Base-by-base conservation (phyloP, 1,140 invertebrate genomes). In the Microplitis mediator region DNA sequence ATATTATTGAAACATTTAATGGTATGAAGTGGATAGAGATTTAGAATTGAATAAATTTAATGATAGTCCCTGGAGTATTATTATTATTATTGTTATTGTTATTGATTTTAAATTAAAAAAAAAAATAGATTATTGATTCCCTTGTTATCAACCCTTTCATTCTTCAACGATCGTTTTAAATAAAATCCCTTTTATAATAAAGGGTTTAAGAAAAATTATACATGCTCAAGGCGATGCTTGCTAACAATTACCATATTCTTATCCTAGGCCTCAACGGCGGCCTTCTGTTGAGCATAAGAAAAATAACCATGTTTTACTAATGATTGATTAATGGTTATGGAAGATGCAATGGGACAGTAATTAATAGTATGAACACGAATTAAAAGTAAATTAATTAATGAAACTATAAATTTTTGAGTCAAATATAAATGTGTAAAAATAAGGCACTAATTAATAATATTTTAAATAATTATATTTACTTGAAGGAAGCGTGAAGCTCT, bases 221-320 rank as follows among this genome's bases (percentile, higher is more conserved):
- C 82, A 85, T 84, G 82, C 81, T 81, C 77, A 78, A 73, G 79
- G 79, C 79, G 65, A 84, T 77, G 52, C 61, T 69, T 64, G 61
- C 54, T n/a, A 61, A 75, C 69, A 89, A 90, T 94, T 95, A 95
- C 94, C 94, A 95, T 91, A 95, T 92, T 90, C 92, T 92, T 88
- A 95, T 94, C 93, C 94, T 93, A 90, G 94, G 93, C 90, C 93
- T 92, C 84, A 94, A 90, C 86, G 92, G 92, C 85, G 93, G 93
- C 91, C 93, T 93, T 90, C 92, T 94, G 85, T 74, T 62, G 82
- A 86, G 85, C 85, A 86, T 82, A 85, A 86, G 82, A 87, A 84
- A 87, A 83, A 86, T 81, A 86, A 73, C 76, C 79, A 81, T 79
- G 74, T 67, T 81, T 84, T 84, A 86, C 83, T 84, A 82, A 63